Evolutionary conservation across 2,888 invertebrate genomes (phyloP).

Genomic region (Thumatha senex): DNA sequence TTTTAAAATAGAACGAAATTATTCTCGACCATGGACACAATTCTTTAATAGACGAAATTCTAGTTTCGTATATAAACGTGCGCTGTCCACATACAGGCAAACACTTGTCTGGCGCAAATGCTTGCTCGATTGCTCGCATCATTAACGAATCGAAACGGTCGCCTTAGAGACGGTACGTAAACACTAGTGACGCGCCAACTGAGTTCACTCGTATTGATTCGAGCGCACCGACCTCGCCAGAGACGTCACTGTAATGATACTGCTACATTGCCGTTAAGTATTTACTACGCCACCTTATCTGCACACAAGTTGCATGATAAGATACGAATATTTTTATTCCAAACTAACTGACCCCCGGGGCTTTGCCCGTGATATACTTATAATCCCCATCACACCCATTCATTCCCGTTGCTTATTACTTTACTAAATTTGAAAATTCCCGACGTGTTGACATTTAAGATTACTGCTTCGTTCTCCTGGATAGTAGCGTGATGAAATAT

Average conservation of each 20-base stretch:
- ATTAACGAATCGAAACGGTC: constrained; percentile 64
- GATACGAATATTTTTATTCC: constrained; percentile 1
- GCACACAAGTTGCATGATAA: constrained; percentile 14
- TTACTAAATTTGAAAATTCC: no score
- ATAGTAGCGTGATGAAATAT: no score
- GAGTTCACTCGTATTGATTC: constrained; percentile 56
- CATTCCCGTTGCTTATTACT: no score
- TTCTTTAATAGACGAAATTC: no score
- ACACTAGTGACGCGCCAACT: constrained; percentile 60
- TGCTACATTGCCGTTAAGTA: constrained; percentile 24
- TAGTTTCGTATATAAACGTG: neutral
- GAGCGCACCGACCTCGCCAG: constrained; percentile 51
- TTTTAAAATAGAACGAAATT: no score
- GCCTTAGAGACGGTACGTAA: constrained; percentile 70
- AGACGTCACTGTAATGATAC: constrained; percentile 48
- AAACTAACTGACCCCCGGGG: neutral
- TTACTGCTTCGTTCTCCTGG: no score
- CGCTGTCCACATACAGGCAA: constrained; percentile 9
- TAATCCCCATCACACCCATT: no score
- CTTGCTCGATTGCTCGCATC: constrained; percentile 28
- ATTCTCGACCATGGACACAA: no score
- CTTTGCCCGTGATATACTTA: no score
- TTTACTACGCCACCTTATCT: constrained; percentile 29
- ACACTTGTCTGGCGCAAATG: constrained; percentile 16
- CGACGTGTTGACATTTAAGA: no score